Evolutionary conservation across 2,113 vertebrate genomes (phyloP).

Genomic region (Chaetura pelagica): DNA sequence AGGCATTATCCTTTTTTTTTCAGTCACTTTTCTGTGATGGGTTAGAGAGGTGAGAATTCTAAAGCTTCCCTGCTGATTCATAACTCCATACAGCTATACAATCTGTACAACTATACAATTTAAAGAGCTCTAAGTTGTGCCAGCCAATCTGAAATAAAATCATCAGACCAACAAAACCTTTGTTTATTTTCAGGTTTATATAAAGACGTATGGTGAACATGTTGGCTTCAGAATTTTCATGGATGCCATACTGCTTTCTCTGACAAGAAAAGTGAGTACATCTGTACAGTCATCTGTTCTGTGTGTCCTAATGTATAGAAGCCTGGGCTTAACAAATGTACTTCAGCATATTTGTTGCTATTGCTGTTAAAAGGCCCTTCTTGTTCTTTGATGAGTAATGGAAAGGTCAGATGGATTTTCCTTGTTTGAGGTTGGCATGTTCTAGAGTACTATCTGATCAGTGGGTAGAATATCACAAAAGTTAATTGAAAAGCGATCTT

Average conservation of each 20-base stretch:
- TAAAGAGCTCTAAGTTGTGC: neutral
- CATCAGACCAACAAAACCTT: neutral
- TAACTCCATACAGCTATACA: neutral
- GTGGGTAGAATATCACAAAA: neutral
- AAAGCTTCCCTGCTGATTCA: neutral
- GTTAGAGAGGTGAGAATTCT: neutral
- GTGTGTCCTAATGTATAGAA: neutral
- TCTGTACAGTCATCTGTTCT: neutral
- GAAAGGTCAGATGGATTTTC: neutral
- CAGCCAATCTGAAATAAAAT: neutral
- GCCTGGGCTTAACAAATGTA: neutral
- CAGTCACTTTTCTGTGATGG: neutral
- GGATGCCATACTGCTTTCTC: constrained; percentile 94
- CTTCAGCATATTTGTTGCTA: neutral
- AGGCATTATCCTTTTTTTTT: neutral
- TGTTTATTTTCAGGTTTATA: constrained; percentile 85
- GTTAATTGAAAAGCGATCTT: neutral
- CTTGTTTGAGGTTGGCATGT: neutral
- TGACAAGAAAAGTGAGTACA: constrained; percentile 89
- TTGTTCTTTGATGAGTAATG: neutral
- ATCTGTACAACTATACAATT: neutral
- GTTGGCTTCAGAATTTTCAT: constrained; percentile 98
- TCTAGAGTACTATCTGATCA: neutral
- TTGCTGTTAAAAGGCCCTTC: neutral
- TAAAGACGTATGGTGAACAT: constrained; percentile 93